Base-by-base conservation (phyloP, 2,113 vertebrate species). In the Aythya baeri region DNA sequence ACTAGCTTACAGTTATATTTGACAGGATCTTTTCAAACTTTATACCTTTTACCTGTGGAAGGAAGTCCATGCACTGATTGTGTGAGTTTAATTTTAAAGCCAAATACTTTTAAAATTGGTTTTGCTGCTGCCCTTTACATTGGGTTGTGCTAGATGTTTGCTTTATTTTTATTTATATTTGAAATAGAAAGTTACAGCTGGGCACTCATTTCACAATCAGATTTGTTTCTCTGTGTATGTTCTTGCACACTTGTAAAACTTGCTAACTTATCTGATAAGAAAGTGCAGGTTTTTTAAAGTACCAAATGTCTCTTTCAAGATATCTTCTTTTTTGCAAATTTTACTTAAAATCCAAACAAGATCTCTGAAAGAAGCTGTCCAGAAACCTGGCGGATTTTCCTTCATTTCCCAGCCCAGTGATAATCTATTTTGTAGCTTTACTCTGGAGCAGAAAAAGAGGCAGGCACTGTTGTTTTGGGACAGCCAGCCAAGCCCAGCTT, bases 121-220 rank as follows among this genome's bases (percentile, higher is more conserved):
- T 96, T 55, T 93, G 20, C 29, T 94, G 12, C 32, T 96, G 68
- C 29, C 36, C 22, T 96, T 96, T 93, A 75, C 31, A 27, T 17
- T 89, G 13, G 44, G 34, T 93, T 95, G 27, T 87, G 52, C 52
- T 63, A 46, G 11, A 57, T 11, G 4, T 76, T 63, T 91, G 8
- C 13, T 68, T 41, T 59, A 55, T 4, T 65, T 68, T 41, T 59
- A 50, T 4, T 65, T 61, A 27, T 31, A n/a, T 44, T 83, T 92
- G 52, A 76, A 76, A 76, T 16, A 55, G 17, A 86, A 73, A n/a
- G 13, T 16, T 38, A 59, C 2, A 38, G 4, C 32, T 74, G 18
- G 27, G 52, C 54, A 34, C 14, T 63, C 21, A n/a, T 46, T 52
- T 83, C 38, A 74, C 17, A 68, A 31, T 41, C 36, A 82, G 31